Evolutionary conservation across 1,140 invertebrate genomes (phyloP).

Genomic region (Drosophila albomicans): DNA sequence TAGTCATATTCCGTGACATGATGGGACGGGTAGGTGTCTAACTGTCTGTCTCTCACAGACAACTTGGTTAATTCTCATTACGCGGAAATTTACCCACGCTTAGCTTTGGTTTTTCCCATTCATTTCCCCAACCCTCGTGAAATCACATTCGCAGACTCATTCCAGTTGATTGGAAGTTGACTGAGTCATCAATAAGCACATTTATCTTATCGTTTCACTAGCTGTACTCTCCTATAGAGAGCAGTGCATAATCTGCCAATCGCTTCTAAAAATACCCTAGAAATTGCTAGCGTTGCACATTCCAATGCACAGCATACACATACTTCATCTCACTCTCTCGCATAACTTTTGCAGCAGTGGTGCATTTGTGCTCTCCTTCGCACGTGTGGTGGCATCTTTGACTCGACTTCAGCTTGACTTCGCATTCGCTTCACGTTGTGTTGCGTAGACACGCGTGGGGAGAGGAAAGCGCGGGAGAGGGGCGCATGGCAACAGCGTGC

Average conservation of each 20-base stretch:
- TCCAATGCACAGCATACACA: not conserved
- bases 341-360: constrained; percentile 46
- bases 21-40: constrained; percentile 86
- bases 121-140: not conserved
- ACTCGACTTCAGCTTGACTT: constrained; percentile 36
- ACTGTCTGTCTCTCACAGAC: constrained; percentile 34
- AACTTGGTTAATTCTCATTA: constrained; percentile 22
- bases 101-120: constrained; percentile 27
- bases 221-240: not conserved
- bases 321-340: constrained; percentile 3
- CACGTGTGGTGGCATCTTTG: constrained; percentile 33
- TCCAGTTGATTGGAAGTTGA: constrained; percentile 2
- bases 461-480: constrained; percentile 26
- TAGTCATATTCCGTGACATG: constrained; percentile 86
- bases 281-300: constrained; percentile 44
- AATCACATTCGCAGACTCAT: constrained; percentile 5
- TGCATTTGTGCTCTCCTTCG: constrained; percentile 48
- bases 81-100: constrained; percentile 3
- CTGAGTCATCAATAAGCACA: constrained; percentile 29
- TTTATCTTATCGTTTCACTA: constrained; percentile 29
- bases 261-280: constrained; percentile 55
- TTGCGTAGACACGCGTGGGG: constrained; percentile 44
- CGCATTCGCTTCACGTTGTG: constrained; percentile 21
- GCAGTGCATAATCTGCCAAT: not conserved
- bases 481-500: constrained; percentile 66